phyloP scores from a whole-genome alignment of 2,888 invertebrate genomes.

The Meandrusa payeni region DNA sequence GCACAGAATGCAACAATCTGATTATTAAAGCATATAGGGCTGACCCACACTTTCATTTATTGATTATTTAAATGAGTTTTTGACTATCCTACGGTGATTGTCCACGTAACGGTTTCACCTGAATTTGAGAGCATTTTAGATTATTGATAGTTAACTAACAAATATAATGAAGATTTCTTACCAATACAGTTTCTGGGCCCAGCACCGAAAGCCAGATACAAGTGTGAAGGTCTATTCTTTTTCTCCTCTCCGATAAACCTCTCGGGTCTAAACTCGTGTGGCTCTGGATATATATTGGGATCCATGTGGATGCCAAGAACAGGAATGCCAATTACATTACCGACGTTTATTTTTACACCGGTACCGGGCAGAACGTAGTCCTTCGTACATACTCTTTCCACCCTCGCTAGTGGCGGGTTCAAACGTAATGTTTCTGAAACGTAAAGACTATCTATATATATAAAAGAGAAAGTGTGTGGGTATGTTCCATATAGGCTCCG shows the following conservation, averaged over 20 bases:
- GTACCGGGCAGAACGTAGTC: slow-evolving; percentile 75
- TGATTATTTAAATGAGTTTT: too few species aligned
- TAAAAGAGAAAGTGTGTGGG: too few species aligned
- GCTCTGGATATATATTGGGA: slow-evolving; percentile 76
- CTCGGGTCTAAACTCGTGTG: slow-evolving; percentile 74
- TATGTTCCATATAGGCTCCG: too few species aligned
- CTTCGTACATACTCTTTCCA: slow-evolving; percentile 78
- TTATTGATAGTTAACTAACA: too few species aligned
- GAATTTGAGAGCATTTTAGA: too few species aligned
- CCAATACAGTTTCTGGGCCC: slow-evolving; percentile 79
- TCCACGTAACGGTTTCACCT: too few species aligned
- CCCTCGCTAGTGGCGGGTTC: slow-evolving; percentile 77
- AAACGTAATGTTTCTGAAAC: slow-evolving; percentile 80
- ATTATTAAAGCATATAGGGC: too few species aligned
- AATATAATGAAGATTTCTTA: too few species aligned
- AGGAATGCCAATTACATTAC: slow-evolving; percentile 66
- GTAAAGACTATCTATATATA: too few species aligned
- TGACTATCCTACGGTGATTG: too few species aligned
- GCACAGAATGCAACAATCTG: too few species aligned
- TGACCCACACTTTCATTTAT: too few species aligned
- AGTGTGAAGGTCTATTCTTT: slow-evolving; percentile 64
- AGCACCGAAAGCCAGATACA: slow-evolving; percentile 77
- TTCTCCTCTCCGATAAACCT: slow-evolving; percentile 79
- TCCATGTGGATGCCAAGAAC: slow-evolving; percentile 77
- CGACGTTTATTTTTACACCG: slow-evolving; percentile 62